These are phyloP conservation scores for Himalopsyche japonica DNA, from an alignment of 2,888 invertebrate genomes.

Conservation along the genomic window DNA sequence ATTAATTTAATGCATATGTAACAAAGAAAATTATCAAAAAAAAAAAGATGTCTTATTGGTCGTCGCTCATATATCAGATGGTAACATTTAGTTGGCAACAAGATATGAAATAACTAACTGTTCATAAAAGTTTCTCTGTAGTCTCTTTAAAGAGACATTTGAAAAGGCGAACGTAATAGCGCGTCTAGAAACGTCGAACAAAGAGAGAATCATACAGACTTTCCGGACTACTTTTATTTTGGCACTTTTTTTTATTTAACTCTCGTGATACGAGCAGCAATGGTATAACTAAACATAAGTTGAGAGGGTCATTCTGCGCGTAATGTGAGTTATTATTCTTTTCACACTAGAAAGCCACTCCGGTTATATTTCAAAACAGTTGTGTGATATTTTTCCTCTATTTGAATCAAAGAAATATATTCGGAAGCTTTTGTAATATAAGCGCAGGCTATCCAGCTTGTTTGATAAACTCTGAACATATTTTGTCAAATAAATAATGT, in stretches of 20 bases:
- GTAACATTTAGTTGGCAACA: not conserved
- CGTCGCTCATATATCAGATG: not conserved
- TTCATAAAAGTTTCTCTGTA: slow-evolving; percentile 19
- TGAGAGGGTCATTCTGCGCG: slow-evolving; percentile 1
- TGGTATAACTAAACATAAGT: slow-evolving; percentile 1
- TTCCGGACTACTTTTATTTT: slow-evolving; percentile 10
- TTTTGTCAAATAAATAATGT: no score
- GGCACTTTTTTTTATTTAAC: slow-evolving; percentile 16
- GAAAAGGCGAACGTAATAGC: slow-evolving; percentile 13
- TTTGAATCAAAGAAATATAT: not conserved
- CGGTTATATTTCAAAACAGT: not conserved
- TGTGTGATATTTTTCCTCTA: not conserved
- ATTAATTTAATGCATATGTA: no score
- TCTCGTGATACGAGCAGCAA: not conserved
- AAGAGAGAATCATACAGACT: slow-evolving; percentile 9
- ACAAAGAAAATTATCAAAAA: no score
- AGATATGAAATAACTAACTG: not conserved
- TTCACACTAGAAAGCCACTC: not conserved
- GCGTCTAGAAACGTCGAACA: slow-evolving; percentile 18
- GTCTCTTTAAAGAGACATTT: slow-evolving; percentile 28
- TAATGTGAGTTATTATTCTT: slow-evolving; percentile 1
- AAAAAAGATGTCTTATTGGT: no score
- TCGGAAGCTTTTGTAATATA: not conserved
- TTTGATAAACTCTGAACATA: no score
- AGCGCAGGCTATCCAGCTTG: no score